Percentiles rank a stretch among this genome's conserved stretches.
These are phyloP conservation scores for Chrysolina haemoptera DNA, from an alignment of 2,888 invertebrate genomes.

Conservation along the genomic window DNA sequence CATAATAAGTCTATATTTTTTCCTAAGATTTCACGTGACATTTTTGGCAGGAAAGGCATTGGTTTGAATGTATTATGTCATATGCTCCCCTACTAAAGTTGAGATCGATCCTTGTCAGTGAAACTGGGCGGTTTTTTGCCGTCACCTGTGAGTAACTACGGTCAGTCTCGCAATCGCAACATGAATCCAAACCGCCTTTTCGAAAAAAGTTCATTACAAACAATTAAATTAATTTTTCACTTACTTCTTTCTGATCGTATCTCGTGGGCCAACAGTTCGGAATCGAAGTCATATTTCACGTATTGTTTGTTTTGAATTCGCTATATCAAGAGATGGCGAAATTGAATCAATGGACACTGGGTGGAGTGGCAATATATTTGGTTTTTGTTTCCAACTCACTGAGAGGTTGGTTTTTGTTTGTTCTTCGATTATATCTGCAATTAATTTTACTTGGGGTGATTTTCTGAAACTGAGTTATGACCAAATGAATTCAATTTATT, in stretches of 20 bases:
- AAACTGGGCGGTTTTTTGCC: constrained; percentile 60
- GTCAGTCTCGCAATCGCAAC: constrained; percentile 55
- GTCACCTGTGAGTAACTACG: constrained; percentile 60
- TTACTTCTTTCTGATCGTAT: constrained; percentile 40
- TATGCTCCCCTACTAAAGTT: constrained; percentile 47
- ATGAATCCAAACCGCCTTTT: constrained; percentile 54
- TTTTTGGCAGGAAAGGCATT: too few relatives aligned
- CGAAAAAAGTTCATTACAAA: constrained; percentile 53
- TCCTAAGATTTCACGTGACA: too few relatives aligned
- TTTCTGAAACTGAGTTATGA: too few relatives aligned
- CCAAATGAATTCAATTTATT: too few relatives aligned
- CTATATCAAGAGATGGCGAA: neutral
- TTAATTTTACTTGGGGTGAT: too few relatives aligned
- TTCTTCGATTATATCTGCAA: too few relatives aligned
- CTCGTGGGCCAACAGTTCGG: constrained; percentile 18
- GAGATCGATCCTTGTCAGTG: constrained; percentile 61
- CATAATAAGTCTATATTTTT: too few relatives aligned
- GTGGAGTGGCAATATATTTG: neutral
- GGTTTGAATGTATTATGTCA: too few relatives aligned
- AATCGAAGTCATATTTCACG: constrained; percentile 25
- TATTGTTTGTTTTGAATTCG: constrained; percentile 27
- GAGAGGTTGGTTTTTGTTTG: too few relatives aligned
- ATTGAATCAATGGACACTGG: constrained; percentile 19
- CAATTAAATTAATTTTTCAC: constrained; percentile 57
- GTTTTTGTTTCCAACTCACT: neutral